These are phyloP conservation scores for Germaria angustata DNA, from an alignment of 2,888 invertebrate genomes.

Conservation along the genomic window DNA sequence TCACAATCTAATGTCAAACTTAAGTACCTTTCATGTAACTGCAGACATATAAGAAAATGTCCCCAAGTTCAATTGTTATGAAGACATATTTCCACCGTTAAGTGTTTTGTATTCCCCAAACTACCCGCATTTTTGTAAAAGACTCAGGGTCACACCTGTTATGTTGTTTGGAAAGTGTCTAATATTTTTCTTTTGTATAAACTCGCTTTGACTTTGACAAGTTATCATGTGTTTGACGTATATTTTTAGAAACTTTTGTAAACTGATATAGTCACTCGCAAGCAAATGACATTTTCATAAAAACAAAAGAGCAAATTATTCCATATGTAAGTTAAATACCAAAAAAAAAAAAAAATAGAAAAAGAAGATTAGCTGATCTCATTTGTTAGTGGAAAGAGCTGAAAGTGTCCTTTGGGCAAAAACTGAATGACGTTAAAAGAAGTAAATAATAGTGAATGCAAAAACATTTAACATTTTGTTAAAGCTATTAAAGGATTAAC, in stretches of 20 bases:
- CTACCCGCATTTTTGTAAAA: neutral
- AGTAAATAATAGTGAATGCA: slow-evolving; percentile 6
- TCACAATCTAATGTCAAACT: slow-evolving; percentile 2
- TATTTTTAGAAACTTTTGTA: slow-evolving; percentile 8
- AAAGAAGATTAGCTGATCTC: slow-evolving; percentile 59
- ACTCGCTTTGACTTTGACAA: slow-evolving; percentile 41
- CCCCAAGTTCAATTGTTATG: neutral
- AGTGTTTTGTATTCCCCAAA: slow-evolving; percentile 24
- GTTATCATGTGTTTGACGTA: slow-evolving; percentile 39
- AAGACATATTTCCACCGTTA: neutral
- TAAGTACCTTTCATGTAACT: neutral
- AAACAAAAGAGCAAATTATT: slow-evolving; percentile 40
- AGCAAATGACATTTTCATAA: neutral
- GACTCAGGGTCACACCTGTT: slow-evolving; percentile 26
- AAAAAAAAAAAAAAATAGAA: neutral
- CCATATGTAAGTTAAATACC: slow-evolving; percentile 59
- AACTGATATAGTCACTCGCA: neutral
- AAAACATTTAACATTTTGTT: slow-evolving; percentile 66
- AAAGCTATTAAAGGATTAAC: slow-evolving; percentile 70
- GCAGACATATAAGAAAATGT: neutral
- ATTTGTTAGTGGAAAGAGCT: slow-evolving; percentile 44
- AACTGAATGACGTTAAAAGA: neutral
- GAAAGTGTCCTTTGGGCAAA: slow-evolving; percentile 37
- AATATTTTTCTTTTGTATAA: slow-evolving; percentile 5
- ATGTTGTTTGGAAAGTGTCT: neutral